Evolutionary conservation across 1,140 invertebrate species (phyloP).

Genomic region (Aphelenchoides besseyi): DNA sequence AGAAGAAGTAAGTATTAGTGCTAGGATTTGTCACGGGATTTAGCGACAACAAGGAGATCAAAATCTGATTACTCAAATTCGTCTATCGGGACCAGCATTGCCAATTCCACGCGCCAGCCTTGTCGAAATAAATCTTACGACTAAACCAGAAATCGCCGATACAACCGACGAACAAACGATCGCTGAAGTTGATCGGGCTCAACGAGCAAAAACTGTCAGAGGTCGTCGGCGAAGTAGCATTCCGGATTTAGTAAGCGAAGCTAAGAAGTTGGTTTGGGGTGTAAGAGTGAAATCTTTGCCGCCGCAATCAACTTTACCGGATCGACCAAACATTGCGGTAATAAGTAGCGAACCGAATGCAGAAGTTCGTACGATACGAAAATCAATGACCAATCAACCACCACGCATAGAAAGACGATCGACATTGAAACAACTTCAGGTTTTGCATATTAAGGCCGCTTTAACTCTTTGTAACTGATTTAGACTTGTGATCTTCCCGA

Average conservation of each 20-base stretch:
- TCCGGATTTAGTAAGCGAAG: conserved; percentile 51
- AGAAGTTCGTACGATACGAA: neutral
- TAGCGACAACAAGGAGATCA: conserved; percentile 30
- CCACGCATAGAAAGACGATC: conserved; percentile 32
- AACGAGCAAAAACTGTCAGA: conserved; percentile 23
- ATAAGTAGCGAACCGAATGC: neutral
- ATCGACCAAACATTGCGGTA: conserved; percentile 33
- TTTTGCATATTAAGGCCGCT: conserved; percentile 13
- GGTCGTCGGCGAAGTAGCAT: conserved; percentile 41
- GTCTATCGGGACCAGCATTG: neutral
- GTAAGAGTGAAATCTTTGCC: conserved; percentile 40
- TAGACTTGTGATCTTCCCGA: conserved; percentile 35
- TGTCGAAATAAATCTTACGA: neutral
- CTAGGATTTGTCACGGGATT: neutral
- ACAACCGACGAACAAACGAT: conserved; percentile 26
- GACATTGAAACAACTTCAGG: conserved; percentile 44
- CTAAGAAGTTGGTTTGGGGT: conserved; percentile 53
- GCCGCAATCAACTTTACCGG: conserved; percentile 26
- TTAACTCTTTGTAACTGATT: conserved; percentile 29
- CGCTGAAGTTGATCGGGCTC: conserved; percentile 26
- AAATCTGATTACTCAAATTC: conserved; percentile 29
- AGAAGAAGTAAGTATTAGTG: conserved; percentile 38
- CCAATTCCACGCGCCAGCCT: neutral
- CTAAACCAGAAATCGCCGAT: conserved; percentile 4
- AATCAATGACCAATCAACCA: neutral